Percentiles rank a stretch among this genome's conserved stretches.
phyloP scores from a whole-genome alignment of 1,140 invertebrate genomes.

The Drosophila setifemur region DNA sequence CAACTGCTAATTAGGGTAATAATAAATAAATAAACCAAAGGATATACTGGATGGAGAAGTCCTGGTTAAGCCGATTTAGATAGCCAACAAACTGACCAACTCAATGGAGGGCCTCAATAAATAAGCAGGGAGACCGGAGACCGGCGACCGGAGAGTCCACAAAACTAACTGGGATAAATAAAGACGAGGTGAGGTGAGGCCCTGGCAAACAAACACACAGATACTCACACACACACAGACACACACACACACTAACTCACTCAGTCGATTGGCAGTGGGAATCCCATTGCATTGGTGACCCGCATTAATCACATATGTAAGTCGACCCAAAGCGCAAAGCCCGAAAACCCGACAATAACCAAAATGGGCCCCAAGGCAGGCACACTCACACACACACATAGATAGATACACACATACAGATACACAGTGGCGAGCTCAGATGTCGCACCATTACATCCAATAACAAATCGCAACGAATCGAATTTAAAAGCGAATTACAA shows the following conservation, averaged over 20 bases:
- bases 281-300: slow-evolving; percentile 49
- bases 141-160: background rate
- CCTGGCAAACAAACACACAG: slow-evolving; percentile 2
- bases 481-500: slow-evolving; percentile 81
- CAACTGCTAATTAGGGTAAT: slow-evolving; percentile 14
- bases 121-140: slow-evolving; percentile 14
- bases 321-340: slow-evolving; percentile 37
- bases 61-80: background rate
- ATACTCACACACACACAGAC: background rate
- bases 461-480: slow-evolving; percentile 72
- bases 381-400: background rate
- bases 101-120: slow-evolving; percentile 26
- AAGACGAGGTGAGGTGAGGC: slow-evolving; percentile 17
- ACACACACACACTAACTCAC: background rate
- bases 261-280: background rate
- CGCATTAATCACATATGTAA: slow-evolving; percentile 72
- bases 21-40: slow-evolving; percentile 11
- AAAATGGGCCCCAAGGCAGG: background rate
- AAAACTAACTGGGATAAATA: slow-evolving; percentile 39
- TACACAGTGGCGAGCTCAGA: slow-evolving; percentile 47
- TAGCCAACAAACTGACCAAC: slow-evolving; percentile 19
- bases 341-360: slow-evolving; percentile 26
- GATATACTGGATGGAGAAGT: background rate
- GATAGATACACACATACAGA: background rate
- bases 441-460: slow-evolving; percentile 77